Percentiles rank a stretch among this genome's conserved stretches.
Evolutionary conservation across 64 coral and sea anemone species (phyloP).

Genomic region (Hydrozoanthus tunicans): DNA sequence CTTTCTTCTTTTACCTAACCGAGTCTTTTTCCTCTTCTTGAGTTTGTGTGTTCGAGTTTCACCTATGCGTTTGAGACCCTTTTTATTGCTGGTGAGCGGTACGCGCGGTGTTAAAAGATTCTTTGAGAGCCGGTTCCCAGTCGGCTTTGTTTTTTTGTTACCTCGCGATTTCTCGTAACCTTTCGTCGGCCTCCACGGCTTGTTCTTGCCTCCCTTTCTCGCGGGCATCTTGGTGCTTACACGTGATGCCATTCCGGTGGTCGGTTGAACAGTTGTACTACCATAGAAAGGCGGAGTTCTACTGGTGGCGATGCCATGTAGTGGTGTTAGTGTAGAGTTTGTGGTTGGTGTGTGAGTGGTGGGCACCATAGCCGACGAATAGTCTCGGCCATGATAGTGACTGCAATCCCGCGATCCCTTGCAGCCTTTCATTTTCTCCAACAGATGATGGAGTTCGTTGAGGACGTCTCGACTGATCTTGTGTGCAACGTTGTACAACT

Average conservation of each 20-base stretch:
- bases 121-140: background rate
- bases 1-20: slow-evolving; percentile 20
- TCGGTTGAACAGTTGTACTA: background rate
- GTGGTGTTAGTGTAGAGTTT: background rate
- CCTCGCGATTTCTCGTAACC: too few relatives aligned
- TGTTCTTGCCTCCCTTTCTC: background rate
- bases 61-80: background rate
- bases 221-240: background rate
- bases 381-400: slow-evolving; percentile 73
- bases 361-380: background rate
- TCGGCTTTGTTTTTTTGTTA: background rate
- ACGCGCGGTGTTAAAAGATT: background rate
- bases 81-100: background rate
- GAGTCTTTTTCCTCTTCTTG: slow-evolving; percentile 19
- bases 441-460: slow-evolving; percentile 58
- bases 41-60: background rate
- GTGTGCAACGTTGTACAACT: slow-evolving; percentile 84
- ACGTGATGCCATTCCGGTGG: background rate
- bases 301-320: too few relatives aligned
- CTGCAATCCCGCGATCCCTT: slow-evolving; percentile 71
- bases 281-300: background rate
- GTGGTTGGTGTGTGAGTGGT: background rate
- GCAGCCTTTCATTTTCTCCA: slow-evolving; percentile 64
- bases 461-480: slow-evolving; percentile 65
- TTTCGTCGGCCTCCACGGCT: background rate